Evolutionary conservation across 1,140 invertebrate species (phyloP).

Genomic region (Anagrus nilaparvatae): DNA sequence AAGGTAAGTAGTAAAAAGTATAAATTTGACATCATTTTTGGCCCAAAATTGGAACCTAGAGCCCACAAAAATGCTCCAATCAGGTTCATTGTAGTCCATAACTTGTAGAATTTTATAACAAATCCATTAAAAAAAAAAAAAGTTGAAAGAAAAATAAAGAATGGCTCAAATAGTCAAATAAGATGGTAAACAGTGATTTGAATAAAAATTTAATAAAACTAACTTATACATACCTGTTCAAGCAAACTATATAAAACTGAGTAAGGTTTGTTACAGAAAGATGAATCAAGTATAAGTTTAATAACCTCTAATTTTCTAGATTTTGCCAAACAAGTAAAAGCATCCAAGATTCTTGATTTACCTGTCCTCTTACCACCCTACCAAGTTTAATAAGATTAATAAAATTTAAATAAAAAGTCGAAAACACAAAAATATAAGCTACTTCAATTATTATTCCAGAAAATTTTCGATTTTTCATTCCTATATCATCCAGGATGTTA

Average conservation of each 20-base stretch:
- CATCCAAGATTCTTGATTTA: slow-evolving; percentile 46
- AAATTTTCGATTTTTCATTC: slow-evolving; percentile 21
- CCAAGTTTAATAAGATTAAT: no score
- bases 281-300: slow-evolving; percentile 23
- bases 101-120: no score
- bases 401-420: slow-evolving; percentile 8
- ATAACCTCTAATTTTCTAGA: slow-evolving; percentile 31
- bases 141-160: no score
- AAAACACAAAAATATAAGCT: slow-evolving; percentile 10
- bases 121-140: no score
- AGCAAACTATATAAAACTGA: slow-evolving; percentile 19
- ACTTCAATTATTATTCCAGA: slow-evolving; percentile 33
- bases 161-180: no score
- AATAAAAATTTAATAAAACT: no score
- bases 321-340: slow-evolving; percentile 33
- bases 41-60: no score
- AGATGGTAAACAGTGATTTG: no score
- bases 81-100: no score
- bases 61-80: no score
- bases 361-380: slow-evolving; percentile 41
- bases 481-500: slow-evolving; percentile 27
- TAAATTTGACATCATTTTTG: no score
- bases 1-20: no score
- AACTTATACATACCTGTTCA: slow-evolving; percentile 16
- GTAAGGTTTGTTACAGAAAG: slow-evolving; percentile 17